Conservation (phyloP, 2,888 invertebrate species). For the Netelia inedita region DNA sequence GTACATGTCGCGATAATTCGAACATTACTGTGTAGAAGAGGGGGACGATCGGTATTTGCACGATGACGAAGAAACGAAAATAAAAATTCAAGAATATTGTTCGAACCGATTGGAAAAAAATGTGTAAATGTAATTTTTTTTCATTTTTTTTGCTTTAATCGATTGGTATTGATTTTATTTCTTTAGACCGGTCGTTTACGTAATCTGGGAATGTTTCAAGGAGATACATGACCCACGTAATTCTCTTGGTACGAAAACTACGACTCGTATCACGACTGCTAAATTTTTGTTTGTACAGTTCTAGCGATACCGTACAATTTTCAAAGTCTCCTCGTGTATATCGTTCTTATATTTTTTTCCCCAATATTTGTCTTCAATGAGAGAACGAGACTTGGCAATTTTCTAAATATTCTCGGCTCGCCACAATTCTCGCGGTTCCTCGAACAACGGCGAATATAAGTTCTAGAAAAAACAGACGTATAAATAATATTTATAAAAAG, state of each 20-base stretch:
- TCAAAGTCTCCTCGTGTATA: background rate
- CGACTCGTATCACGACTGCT: no score
- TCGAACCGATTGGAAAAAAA: conserved; percentile 19
- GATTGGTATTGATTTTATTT: background rate
- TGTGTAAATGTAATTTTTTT: background rate
- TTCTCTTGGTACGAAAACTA: background rate
- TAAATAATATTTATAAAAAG: conserved; percentile 14
- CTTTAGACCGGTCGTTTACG: background rate
- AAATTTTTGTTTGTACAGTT: background rate
- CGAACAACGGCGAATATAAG: conserved; percentile 1
- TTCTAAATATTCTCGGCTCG: no score
- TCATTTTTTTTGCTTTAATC: background rate
- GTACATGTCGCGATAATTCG: conserved; percentile 50
- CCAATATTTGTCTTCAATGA: background rate
- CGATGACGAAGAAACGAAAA: background rate
- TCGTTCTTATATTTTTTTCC: background rate
- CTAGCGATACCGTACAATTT: background rate
- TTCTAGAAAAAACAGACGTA: conserved; percentile 10
- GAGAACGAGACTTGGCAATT: no score
- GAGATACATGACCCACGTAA: conserved; percentile 6
- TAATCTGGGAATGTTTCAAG: background rate
- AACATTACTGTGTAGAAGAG: conserved; percentile 42
- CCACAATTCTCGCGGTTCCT: no score
- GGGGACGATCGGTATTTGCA: conserved; percentile 32
- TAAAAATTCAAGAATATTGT: conserved; percentile 8